phyloP scores from a whole-genome alignment of 2,113 vertebrate genomes.

The Cinclus mexicanus region DNA sequence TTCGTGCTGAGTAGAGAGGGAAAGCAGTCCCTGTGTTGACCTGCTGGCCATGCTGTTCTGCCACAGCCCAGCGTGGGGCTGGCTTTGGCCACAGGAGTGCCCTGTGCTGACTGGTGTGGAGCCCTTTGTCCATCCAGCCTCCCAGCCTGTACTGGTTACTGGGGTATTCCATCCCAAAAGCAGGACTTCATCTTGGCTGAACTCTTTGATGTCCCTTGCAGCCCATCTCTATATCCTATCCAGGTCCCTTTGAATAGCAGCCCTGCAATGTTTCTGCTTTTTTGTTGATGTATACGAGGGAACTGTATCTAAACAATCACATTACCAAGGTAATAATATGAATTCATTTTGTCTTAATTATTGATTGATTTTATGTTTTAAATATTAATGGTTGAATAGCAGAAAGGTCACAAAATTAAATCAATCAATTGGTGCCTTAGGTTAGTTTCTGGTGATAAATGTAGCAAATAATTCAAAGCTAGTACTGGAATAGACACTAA shows the following conservation, averaged over 20 bases:
- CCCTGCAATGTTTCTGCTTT: background rate
- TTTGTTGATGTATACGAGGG: background rate
- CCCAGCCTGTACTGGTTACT: background rate
- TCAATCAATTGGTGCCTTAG: background rate
- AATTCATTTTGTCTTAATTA: background rate
- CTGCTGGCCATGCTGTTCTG: background rate
- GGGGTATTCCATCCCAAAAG: background rate
- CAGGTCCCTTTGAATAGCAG: background rate
- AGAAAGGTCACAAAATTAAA: background rate
- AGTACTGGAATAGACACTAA: background rate
- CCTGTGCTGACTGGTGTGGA: background rate
- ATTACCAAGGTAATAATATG: background rate
- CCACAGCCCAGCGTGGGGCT: no score
- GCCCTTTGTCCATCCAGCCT: background rate
- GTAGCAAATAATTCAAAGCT: background rate
- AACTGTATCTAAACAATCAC: background rate
- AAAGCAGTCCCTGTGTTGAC: no score
- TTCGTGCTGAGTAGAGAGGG: background rate
- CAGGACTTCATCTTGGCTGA: background rate
- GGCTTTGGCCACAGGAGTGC: no score
- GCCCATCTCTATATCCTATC: fast-evolving
- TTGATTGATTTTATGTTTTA: background rate
- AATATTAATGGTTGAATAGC: background rate
- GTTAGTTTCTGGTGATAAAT: background rate
- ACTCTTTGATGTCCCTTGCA: background rate